phyloP scores from a whole-genome alignment of 1,140 invertebrate genomes.

The Drosophila tsacasi region DNA sequence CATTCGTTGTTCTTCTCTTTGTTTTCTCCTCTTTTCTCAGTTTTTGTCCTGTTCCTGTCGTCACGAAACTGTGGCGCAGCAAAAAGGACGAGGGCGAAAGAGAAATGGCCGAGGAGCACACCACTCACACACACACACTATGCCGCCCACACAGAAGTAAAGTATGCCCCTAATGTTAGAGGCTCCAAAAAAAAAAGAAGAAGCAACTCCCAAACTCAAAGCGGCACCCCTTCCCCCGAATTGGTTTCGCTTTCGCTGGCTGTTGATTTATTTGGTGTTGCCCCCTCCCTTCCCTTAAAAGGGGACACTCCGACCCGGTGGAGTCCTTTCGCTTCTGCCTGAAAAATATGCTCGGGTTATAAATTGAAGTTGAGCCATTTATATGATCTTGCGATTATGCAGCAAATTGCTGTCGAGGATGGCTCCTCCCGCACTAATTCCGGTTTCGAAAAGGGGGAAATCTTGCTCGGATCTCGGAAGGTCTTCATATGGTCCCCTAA shows the following conservation, averaged over 20 bases:
- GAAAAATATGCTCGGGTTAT: conserved; percentile 68
- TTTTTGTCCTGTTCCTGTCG: conserved; percentile 37
- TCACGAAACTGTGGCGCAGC: conserved; percentile 36
- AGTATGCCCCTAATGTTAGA: conserved; percentile 57
- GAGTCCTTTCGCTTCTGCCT: conserved; percentile 39
- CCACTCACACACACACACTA: not conserved
- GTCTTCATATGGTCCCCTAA: not conserved
- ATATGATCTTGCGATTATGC: conserved; percentile 77
- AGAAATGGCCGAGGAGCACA: conserved; percentile 36
- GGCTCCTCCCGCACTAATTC: not conserved
- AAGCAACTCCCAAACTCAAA: conserved; percentile 17
- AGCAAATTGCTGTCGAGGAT: conserved; percentile 56
- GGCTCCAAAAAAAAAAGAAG: conserved; percentile 25
- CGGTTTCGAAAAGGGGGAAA: not conserved
- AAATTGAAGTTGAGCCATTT: conserved; percentile 79
- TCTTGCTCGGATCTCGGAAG: not conserved
- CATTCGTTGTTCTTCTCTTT: conserved; percentile 18
- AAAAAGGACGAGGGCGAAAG: conserved; percentile 12
- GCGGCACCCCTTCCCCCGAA: conserved; percentile 11
- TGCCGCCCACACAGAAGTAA: conserved; percentile 35
- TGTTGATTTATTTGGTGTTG: conserved; percentile 78
- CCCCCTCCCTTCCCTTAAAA: conserved; percentile 44
- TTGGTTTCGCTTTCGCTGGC: conserved; percentile 66
- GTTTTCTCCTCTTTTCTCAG: conserved; percentile 41
- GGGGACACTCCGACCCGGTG: conserved; percentile 44